Evolutionary conservation across 2,888 invertebrate genomes (phyloP).

Genomic region (Artemia sinica): DNA sequence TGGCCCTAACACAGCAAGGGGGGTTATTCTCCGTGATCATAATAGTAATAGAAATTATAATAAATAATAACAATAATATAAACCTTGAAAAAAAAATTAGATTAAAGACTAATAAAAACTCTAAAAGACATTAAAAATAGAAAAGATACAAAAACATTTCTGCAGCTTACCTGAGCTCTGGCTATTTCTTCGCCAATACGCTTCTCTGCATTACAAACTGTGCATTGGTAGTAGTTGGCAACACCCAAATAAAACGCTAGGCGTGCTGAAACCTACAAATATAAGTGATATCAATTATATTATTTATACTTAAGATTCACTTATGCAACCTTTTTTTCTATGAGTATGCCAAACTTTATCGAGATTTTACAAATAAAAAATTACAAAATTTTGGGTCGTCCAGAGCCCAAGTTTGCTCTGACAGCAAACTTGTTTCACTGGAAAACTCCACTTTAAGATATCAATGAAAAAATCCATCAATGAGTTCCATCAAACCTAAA

Average conservation of each 20-base stretch:
- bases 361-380: too few species aligned
- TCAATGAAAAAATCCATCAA: too few species aligned
- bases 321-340: too few species aligned
- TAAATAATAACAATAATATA: conserved; percentile 20
- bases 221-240: conserved; percentile 71
- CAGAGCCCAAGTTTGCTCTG: too few species aligned
- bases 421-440: too few species aligned
- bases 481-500: too few species aligned
- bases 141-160: conserved; percentile 17
- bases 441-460: too few species aligned
- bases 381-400: too few species aligned
- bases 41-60: conserved; percentile 17
- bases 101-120: conserved; percentile 41
- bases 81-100: too few species aligned
- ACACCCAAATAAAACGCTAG: conserved; percentile 73
- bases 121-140: background rate
- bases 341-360: too few species aligned
- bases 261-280: conserved; percentile 54
- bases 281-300: conserved; percentile 8
- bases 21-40: too few species aligned
- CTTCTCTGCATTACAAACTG: conserved; percentile 58
- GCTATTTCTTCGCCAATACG: conserved; percentile 78
- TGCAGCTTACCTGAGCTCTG: conserved; percentile 44
- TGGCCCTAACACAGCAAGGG: too few species aligned
- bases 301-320: conserved; percentile 8